Base-by-base conservation (phyloP, 2,797 vertebrate genomes). In the Arctocebus calabarensis region DNA sequence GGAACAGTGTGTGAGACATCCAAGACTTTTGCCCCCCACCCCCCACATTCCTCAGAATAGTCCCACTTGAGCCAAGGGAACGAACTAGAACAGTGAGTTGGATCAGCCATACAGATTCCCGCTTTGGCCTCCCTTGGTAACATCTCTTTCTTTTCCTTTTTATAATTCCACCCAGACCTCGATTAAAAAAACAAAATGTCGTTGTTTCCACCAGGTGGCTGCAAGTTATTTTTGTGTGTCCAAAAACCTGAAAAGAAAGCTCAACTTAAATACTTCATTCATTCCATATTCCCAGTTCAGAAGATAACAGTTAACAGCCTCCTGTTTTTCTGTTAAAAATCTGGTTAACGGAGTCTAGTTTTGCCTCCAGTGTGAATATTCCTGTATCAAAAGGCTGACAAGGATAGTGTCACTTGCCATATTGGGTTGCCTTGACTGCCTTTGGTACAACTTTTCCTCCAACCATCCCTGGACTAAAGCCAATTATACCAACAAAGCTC, bases 261-360 rank as follows among this genome's bases (percentile, higher is more conserved):
- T 96, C 90, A 48, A 34, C 55, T 82, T 79, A 74, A 90, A 93
- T 88, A 45, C 25, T 92, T 95, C 25, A 11, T 59, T 11, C 73
- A 93, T 95, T 94, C 89, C 90, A 66, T 97, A 93, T 91, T 94
- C 90, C 82, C 88, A 19, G 9, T 93, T 64, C 96, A 1, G 71
- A 97, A 17, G 94, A 94, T 84, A 96, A 96, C 74, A n/a, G 59
- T 88, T 27, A 82, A 77, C 81, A 94, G 75, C 90, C 71, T 96
- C 84, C 64, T 96, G 16, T 78, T 96, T 16, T 85, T 92, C 84
- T 74, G 43, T 90, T 97, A 94, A 91, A 94, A 96, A 86, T 97
- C 96, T 84, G 71, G 34, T 96, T 97, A 13, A 14, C 96, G 93
- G 96, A 88, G n/a, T 96, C 89, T 97, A 89, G 96, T 86, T 97